phyloP scores from a whole-genome alignment of 2,888 invertebrate genomes.

The Lepetodrilus schrolli region DNA sequence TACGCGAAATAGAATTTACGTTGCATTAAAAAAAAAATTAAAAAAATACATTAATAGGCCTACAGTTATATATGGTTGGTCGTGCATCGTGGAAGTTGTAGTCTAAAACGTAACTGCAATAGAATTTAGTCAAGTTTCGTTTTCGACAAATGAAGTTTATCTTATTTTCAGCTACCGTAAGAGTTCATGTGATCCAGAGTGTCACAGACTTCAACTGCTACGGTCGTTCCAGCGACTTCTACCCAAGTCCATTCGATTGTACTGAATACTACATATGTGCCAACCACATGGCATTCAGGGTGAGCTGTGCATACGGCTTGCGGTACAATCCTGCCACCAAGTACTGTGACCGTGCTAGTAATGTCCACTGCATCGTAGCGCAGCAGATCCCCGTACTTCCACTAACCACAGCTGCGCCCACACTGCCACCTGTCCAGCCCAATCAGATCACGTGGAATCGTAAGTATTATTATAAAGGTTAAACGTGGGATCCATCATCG shows the following conservation, averaged over 20 bases:
- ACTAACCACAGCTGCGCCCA: background rate
- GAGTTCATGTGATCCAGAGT: no score
- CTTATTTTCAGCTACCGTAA: no score
- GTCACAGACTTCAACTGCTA: slow-evolving; percentile 53
- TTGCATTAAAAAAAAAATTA: no score
- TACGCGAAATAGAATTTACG: no score
- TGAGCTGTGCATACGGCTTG: slow-evolving; percentile 53
- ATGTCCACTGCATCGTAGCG: slow-evolving; percentile 39
- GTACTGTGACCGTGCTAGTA: slow-evolving; percentile 58
- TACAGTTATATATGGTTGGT: no score
- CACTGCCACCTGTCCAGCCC: background rate
- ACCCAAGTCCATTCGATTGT: slow-evolving; percentile 53
- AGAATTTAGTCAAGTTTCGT: no score
- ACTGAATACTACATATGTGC: slow-evolving; percentile 59
- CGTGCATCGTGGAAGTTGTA: no score
- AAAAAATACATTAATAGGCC: no score
- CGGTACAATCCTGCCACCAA: slow-evolving; percentile 47
- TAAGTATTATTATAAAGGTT: background rate
- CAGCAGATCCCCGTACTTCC: background rate
- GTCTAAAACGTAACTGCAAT: no score
- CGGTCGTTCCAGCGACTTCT: slow-evolving; percentile 49
- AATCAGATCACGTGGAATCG: background rate
- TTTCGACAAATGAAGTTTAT: no score
- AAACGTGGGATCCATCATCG: no score
- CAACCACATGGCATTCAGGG: slow-evolving; percentile 50